Evolutionary conservation across 2,888 invertebrate species (phyloP).

Genomic region (Parelbella ahira): DNA sequence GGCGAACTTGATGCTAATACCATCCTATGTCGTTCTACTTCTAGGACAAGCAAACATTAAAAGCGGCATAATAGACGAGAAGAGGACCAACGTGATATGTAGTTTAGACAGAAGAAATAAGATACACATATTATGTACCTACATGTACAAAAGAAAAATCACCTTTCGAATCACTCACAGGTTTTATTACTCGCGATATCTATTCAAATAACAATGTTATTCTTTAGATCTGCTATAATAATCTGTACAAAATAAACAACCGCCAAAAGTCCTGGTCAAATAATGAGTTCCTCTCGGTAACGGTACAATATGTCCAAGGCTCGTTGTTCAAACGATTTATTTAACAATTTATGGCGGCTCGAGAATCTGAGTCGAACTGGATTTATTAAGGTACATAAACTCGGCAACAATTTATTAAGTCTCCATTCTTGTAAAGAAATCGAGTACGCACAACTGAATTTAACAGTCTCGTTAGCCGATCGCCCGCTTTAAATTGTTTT

Average conservation of each 20-base stretch:
- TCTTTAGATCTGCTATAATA: too few relatives aligned
- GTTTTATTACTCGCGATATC: too few relatives aligned
- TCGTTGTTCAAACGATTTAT: conserved; percentile 62
- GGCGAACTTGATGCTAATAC: too few relatives aligned
- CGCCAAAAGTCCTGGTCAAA: conserved; percentile 14
- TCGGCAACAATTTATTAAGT: conserved; percentile 61
- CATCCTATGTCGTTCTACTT: too few relatives aligned
- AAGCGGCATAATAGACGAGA: too few relatives aligned
- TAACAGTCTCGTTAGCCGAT: conserved; percentile 27
- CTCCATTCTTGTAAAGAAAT: conserved; percentile 33
- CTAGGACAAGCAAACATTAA: too few relatives aligned
- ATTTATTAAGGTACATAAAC: conserved; percentile 72
- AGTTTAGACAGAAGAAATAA: too few relatives aligned
- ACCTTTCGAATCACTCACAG: too few relatives aligned
- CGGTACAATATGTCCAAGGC: conserved; percentile 20
- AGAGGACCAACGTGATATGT: too few relatives aligned
- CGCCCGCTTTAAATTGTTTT: conserved; percentile 16
- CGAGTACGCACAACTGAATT: conserved; percentile 27
- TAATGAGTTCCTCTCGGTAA: conserved; percentile 21
- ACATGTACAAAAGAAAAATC: too few relatives aligned
- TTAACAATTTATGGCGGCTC: conserved; percentile 67
- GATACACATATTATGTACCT: too few relatives aligned
- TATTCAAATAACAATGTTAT: too few relatives aligned
- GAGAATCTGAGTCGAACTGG: conserved; percentile 66
- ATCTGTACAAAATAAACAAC: conserved; percentile 14